Base-by-base conservation (phyloP, 1,140 invertebrate species). In the Penaeus chinensis region DNA sequence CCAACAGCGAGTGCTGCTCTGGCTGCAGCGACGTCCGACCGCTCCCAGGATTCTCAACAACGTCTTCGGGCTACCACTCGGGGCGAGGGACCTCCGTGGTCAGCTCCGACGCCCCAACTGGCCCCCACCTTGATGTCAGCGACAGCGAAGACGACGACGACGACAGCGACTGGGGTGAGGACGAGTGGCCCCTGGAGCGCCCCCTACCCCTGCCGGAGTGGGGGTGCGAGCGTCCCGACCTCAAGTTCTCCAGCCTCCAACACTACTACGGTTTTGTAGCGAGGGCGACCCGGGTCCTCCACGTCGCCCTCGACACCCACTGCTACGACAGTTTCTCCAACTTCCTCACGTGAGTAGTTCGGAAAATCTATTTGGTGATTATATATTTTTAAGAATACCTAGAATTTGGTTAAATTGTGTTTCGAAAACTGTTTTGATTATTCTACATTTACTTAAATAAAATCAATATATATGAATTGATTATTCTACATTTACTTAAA, bases 221-320 rank as follows among this genome's bases (percentile, higher is more conserved):
- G 94, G 93, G 93, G 91, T 92, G 92, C 89, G 91, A 89, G 91
- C 93, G 90, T 92, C 94, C 95, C 90, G 94, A 95, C 90, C 94
- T 97, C 93, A 93, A 96, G 92, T 98, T 98, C 92, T 96, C 98
- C 93, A 97, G 96, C 62, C 94, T 97, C 89, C 95, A 95, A 91
- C 97, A 97, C 91, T 97, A 97, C 92, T 92, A 97, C 65, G 94
- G 93, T 94, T 94, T 87, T 65, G 19, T 82, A 11, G 61, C 32
- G 19, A 22, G 84, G 5, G 81, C 81, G 4, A 76, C 82, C 22
- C 65, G 79, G 11, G 42, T 80, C 32, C 86, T 89, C 19, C 63
- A 79, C n/a, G 27, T 87, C n/a, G 60, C 37, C 19, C 37, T 86
- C 42, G 19, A 47, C 2, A 47, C 85, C 3, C 91, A 91, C 60